phyloP scores from a whole-genome alignment of 2,888 invertebrate species.

The Tethea ocularis region DNA sequence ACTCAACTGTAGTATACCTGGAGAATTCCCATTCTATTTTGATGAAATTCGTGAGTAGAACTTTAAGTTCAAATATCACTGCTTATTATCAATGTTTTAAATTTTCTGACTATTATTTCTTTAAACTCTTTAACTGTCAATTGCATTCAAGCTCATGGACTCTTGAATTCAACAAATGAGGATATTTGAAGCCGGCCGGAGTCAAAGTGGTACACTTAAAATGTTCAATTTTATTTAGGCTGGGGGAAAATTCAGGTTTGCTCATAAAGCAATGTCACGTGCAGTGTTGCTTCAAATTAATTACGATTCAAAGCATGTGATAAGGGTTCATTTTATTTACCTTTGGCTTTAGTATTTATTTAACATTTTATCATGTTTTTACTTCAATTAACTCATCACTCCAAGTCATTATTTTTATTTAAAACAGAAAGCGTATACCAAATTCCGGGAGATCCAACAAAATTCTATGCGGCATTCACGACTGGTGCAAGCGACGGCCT shows the following conservation, averaged over 20 bases:
- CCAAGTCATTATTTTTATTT: conserved; percentile 18
- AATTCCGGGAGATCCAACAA: conserved; percentile 84
- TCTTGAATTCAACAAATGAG: conserved; percentile 1
- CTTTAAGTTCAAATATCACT: background rate
- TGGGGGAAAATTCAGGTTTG: background rate
- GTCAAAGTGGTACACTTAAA: background rate
- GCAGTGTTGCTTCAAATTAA: background rate
- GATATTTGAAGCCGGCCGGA: background rate
- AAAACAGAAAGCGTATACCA: conserved; percentile 86
- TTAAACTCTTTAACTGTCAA: background rate
- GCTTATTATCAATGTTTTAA: background rate
- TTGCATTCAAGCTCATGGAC: background rate
- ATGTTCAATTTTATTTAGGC: background rate
- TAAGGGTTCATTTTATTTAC: background rate
- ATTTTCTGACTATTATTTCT: background rate
- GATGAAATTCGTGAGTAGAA: conserved; percentile 87
- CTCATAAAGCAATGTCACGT: conserved; percentile 1
- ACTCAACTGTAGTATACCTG: conserved; percentile 88
- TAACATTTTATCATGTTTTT: background rate
- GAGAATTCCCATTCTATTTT: conserved; percentile 90
- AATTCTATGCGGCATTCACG: conserved; percentile 88
- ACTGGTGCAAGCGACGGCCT: conserved; percentile 87
- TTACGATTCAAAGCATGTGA: background rate
- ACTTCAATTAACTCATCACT: background rate
- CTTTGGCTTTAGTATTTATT: background rate